A percentile compares a stretch with the other conserved stretches of the same genome.
phyloP scores from a whole-genome alignment of 2,113 vertebrate species.

The Odobenus rosmarus region DNA sequence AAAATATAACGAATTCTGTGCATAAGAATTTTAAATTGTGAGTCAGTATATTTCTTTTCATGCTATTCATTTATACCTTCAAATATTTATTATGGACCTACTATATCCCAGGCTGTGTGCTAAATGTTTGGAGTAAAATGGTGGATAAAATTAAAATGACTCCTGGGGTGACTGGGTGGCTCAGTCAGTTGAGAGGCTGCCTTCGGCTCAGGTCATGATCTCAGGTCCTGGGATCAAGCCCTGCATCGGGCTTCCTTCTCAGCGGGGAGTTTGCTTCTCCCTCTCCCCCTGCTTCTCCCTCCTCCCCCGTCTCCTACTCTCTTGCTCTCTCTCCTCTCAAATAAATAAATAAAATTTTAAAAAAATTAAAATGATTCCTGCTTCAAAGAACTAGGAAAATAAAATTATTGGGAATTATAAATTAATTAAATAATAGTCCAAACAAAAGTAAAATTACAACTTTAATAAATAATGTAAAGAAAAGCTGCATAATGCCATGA shows the following conservation, averaged over 20 bases:
- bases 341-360: background rate
- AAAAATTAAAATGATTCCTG: background rate
- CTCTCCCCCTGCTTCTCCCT: background rate
- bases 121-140: background rate
- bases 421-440: background rate
- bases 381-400: background rate
- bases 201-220: background rate
- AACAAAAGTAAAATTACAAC: background rate
- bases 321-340: too few species aligned
- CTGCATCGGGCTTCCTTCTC: too few species aligned
- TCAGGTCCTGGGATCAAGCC: background rate
- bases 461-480: background rate
- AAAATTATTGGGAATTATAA: background rate
- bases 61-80: background rate
- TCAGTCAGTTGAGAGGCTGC: background rate
- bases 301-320: too few species aligned
- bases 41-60: background rate
- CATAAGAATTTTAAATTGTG: background rate
- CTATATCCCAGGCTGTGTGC: background rate
- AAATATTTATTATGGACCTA: background rate
- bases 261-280: background rate
- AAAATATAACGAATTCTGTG: slow-evolving; percentile 9
- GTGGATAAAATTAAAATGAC: background rate
- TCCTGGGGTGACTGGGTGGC: background rate
- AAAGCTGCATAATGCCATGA: background rate